phyloP scores from a whole-genome alignment of 2,888 invertebrate species.

The Allygus modestus region DNA sequence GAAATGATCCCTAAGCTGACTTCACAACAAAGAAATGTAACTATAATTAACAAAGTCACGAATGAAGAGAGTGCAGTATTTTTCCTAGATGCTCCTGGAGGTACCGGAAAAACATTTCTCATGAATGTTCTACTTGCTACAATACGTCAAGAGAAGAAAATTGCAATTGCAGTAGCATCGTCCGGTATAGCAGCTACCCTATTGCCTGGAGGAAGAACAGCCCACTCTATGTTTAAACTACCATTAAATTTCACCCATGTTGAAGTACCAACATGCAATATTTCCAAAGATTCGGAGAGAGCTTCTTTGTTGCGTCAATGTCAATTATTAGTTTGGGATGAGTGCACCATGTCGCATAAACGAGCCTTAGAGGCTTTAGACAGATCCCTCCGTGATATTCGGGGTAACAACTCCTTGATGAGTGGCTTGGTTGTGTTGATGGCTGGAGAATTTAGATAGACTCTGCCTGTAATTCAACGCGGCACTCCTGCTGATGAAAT shows the following conservation, averaged over 20 bases:
- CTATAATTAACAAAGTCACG: background rate
- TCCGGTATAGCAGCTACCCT: background rate
- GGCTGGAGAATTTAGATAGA: background rate
- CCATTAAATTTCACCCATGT: background rate
- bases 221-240: background rate
- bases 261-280: background rate
- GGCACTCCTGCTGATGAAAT: background rate
- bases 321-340: slow-evolving; percentile 42
- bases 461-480: background rate
- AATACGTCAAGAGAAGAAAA: background rate
- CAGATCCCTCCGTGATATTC: too few species aligned
- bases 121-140: background rate
- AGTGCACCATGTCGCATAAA: too few species aligned
- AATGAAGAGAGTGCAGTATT: too few species aligned
- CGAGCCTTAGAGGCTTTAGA: too few species aligned
- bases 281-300: background rate
- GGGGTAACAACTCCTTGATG: background rate
- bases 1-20: background rate
- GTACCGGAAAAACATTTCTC: slow-evolving; percentile 33
- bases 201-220: background rate
- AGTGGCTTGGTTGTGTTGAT: background rate
- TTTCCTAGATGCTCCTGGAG: slow-evolving; percentile 69
- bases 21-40: background rate
- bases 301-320: too few species aligned
- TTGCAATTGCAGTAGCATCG: slow-evolving; percentile 5